Percentiles rank a stretch among this genome's conserved stretches.
Evolutionary conservation across 2,888 invertebrate species (phyloP).

Genomic region (Platerodrilus igneus): DNA sequence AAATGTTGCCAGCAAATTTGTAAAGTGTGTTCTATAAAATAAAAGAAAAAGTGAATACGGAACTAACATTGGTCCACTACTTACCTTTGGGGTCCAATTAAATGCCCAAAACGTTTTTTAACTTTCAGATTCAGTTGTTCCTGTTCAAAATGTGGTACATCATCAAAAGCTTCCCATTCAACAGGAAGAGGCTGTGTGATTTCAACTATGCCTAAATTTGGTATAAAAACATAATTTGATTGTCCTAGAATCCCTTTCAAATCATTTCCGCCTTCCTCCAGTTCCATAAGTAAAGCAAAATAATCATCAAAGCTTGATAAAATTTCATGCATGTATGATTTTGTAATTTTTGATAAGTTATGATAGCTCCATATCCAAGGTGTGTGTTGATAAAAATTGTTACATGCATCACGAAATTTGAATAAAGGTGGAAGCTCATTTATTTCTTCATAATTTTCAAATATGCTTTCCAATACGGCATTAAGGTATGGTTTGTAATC

Average conservation of each 20-base stretch:
- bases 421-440: constrained; percentile 48
- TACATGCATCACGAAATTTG: constrained; percentile 45
- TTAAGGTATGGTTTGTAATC: constrained; percentile 29
- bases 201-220: constrained; percentile 51
- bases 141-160: constrained; percentile 53
- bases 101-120: constrained; percentile 44
- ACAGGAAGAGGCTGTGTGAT: constrained; percentile 56
- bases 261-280: constrained; percentile 21
- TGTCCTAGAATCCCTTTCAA: constrained; percentile 37
- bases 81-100: constrained; percentile 45
- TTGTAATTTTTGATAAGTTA: constrained; percentile 47
- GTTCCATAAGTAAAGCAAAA: constrained; percentile 32
- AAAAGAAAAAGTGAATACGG: neutral
- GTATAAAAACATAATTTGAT: constrained; percentile 53
- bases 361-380: constrained; percentile 49
- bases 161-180: constrained; percentile 56
- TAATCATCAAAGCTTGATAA: constrained; percentile 48
- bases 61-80: neutral
- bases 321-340: constrained; percentile 43
- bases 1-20: constrained; percentile 21
- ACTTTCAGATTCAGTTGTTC: constrained; percentile 52
- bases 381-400: constrained; percentile 44
- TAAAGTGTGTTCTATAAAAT: constrained; percentile 23
- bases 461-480: constrained; percentile 44
- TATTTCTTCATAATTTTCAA: constrained; percentile 47